Evolutionary conservation across 2,113 vertebrate genomes (phyloP), one percentile per base, ranked within the genome.

Genomic region (Oenanthe oenanthe): DNA sequence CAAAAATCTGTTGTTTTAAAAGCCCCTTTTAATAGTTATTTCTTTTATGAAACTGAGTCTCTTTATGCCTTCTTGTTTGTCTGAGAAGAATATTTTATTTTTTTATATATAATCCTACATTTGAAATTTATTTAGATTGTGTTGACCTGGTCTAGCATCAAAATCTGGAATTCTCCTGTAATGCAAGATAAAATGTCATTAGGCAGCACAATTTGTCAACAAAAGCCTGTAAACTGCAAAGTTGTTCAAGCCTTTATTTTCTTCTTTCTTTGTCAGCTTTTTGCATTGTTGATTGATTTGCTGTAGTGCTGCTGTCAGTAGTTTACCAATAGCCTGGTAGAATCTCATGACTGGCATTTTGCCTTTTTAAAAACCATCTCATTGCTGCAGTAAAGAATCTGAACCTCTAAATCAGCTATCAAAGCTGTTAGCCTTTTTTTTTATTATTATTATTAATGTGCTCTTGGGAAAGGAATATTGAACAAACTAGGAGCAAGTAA

Each of bases 271-370:
- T 63, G 97, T 98, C 98, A 98, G 98, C 98, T 98, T 96, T 98
- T 98, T 98, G 96, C 95, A 97, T 98, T 98, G 97, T 98, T 96
- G 96, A 96, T 95, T 95, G 95, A 96, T 95, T 96, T 97, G 70
- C 97, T 68, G 84, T 96, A 98, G 86, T 98, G 98, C 98, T 98
- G 98, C 68, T 93, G 97, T 98, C 98, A 98, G 98, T 96, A 93
- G 95, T 98, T 98, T 98, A 96, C 96, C 97, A 97, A 96, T 97
- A 96, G 96, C 95, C 96, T 93, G 76, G 62, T 80, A 97, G 82
- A 96, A 98, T 96, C 98, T 97, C 97, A 92, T 98, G 98, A 98
- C 98, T 97, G 96, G 97, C 96, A 89, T 97, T 95, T 97, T 97
- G 97, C 95, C 98, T 98, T 98, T 98, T 98, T 96, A 98, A 98